Conservation (phyloP, 1,140 invertebrate genomes). For the Sogatella furcifera region DNA sequence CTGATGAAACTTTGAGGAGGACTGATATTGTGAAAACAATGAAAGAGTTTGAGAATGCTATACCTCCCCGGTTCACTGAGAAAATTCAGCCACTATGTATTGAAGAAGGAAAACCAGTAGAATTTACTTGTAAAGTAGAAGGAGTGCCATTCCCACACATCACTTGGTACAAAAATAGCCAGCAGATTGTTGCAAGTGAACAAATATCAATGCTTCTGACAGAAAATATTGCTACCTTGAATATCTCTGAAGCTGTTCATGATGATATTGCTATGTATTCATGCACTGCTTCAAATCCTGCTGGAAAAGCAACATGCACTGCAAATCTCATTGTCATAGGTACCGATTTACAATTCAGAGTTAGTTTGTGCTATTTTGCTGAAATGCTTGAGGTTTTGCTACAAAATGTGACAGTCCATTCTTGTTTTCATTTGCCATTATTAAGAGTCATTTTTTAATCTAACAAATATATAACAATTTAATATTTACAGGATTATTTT, state of each 20-base stretch:
- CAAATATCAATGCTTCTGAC: constrained; percentile 46
- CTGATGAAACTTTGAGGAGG: constrained; percentile 16
- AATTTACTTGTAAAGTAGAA: constrained; percentile 54
- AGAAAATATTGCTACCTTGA: constrained; percentile 50
- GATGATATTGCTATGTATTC: constrained; percentile 69
- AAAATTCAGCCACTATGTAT: constrained; percentile 53
- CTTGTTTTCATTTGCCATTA: too few species aligned
- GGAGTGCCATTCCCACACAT: constrained; percentile 57
- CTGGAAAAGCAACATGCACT: constrained; percentile 66
- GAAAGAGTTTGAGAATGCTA: constrained; percentile 24
- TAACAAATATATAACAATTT: too few species aligned
- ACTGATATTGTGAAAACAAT: constrained; percentile 18
- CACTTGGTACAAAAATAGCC: constrained; percentile 65
- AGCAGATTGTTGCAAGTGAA: constrained; percentile 48
- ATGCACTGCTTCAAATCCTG: constrained; percentile 62
- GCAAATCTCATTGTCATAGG: constrained; percentile 60
- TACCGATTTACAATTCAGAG: constrained; percentile 26
- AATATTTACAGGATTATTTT: too few species aligned
- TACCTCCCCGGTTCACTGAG: constrained; percentile 56
- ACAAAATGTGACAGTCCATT: neutral
- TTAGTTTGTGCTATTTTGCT: constrained; percentile 15
- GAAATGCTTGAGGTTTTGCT: neutral
- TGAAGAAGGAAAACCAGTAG: constrained; percentile 45
- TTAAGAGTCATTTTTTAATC: too few species aligned
- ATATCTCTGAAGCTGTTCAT: constrained; percentile 48